Evolutionary conservation across 2,888 invertebrate genomes (phyloP).

Genomic region (Drosophila pseudotakahashii): DNA sequence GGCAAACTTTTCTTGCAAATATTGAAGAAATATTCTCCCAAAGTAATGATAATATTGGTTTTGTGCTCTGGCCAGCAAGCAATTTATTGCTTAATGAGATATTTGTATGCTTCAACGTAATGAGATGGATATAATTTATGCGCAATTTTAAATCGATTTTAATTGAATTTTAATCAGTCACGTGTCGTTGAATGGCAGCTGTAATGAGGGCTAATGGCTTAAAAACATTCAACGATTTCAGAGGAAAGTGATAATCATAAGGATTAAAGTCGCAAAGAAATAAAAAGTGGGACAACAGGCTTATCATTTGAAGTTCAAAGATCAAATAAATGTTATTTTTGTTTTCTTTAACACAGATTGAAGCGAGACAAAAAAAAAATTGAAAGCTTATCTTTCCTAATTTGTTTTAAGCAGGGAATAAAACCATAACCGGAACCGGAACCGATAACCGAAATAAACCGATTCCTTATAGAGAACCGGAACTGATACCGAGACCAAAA

Average conservation of each 20-base stretch:
- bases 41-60: constrained; percentile 26
- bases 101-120: constrained; percentile 38
- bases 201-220: background rate
- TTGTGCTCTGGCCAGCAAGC: constrained; percentile 2
- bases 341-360: too few species aligned
- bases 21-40: constrained; percentile 26
- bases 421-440: too few species aligned
- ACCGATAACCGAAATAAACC: too few species aligned
- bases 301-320: background rate
- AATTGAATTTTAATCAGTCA: constrained; percentile 50
- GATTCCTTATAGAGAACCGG: too few species aligned
- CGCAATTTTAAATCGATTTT: constrained; percentile 39
- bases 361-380: too few species aligned
- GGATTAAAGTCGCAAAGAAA: background rate
- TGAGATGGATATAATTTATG: constrained; percentile 41
- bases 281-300: background rate
- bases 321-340: too few species aligned
- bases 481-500: too few species aligned
- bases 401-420: too few species aligned
- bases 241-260: background rate
- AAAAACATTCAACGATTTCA: background rate
- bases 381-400: too few species aligned
- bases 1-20: constrained; percentile 17
- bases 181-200: constrained; percentile 16
- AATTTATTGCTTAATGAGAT: constrained; percentile 41